Base-by-base conservation (phyloP, 1,140 invertebrate genomes). In the Pseudoatta argentina region DNA sequence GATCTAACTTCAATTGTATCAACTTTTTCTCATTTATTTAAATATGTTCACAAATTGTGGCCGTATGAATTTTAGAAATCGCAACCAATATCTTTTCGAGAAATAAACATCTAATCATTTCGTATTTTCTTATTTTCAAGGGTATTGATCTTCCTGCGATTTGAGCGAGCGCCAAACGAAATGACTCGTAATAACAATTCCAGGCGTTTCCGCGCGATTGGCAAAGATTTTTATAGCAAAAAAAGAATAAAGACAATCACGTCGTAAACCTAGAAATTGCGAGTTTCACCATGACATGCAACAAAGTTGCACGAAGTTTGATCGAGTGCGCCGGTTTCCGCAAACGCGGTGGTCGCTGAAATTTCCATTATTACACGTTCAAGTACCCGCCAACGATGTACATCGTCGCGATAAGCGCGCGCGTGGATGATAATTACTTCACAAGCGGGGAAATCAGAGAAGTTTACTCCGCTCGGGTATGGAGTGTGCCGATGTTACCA, bases 321-420 rank as follows among this genome's bases (percentile, higher is more conserved):
- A 75, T 83, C 79, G 79, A 83, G 79, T 34, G n/a, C 39, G 55
- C 24, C 21, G 55, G 18, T 83, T 75, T 63, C 69, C 69, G 61
- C 34, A 30, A 6, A 48, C 55, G 53, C 18, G 55, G 21, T 82
- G 67, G 39, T 14, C 39, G 39, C 44, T 73, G 69, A 83, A 83
- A 83, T 83, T 83, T 83, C 79, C 79, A 83, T 75, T 83, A 61
- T 75, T 75, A 83, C 79, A 61, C 59, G 69, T 73, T 73, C 79
- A 83, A 83, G 79, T 73, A 82, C 53, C 79, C 79, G 57, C 69
- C 69, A 39, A 64, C 79, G 69, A 83, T 75, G 55, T 75, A 83
- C 69, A 75, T 14, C 18, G 69, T 34, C 39, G 69, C 55, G 79
- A 83, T 83, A 83, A 83, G 69, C 67, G 55, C 69, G 79, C 55